Conservation (phyloP, 2,113 vertebrate genomes). For the Zingel zingel region DNA sequence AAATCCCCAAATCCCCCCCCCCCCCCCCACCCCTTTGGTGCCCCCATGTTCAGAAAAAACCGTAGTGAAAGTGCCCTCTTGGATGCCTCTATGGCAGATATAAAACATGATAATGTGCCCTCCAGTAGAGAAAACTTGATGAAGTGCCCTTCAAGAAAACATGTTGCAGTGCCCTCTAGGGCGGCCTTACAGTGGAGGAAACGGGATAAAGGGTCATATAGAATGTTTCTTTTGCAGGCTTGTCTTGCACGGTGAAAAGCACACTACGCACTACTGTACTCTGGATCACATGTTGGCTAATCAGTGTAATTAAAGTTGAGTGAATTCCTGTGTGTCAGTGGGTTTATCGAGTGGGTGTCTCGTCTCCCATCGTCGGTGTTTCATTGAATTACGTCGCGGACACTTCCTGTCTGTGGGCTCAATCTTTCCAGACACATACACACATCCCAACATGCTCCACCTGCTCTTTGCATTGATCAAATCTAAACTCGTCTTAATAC, state of each 20-base stretch:
- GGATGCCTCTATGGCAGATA: too few relatives aligned
- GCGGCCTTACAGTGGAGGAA: too few relatives aligned
- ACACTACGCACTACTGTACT: constrained; percentile 22
- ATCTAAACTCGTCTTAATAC: neutral
- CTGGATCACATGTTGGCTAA: constrained; percentile 53
- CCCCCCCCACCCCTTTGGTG: too few relatives aligned
- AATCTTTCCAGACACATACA: neutral
- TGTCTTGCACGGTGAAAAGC: constrained; percentile 14
- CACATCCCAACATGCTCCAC: neutral
- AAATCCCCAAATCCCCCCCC: too few relatives aligned
- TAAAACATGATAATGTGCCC: too few relatives aligned
- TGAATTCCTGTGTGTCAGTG: constrained; percentile 54
- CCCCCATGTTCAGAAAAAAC: too few relatives aligned
- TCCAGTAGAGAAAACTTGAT: too few relatives aligned
- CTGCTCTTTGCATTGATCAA: neutral
- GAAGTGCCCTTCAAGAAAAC: too few relatives aligned
- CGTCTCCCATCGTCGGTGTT: constrained; percentile 35
- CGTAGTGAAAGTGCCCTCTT: too few relatives aligned
- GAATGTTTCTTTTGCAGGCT: neutral
- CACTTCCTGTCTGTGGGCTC: constrained; percentile 59
- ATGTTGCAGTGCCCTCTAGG: too few relatives aligned
- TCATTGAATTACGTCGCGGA: constrained; percentile 46
- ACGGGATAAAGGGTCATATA: too few relatives aligned
- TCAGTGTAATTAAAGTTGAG: constrained; percentile 69
- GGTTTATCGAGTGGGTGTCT: constrained; percentile 55